phyloP scores from a whole-genome alignment of 2,797 vertebrate genomes.

The Catharus ustulatus region DNA sequence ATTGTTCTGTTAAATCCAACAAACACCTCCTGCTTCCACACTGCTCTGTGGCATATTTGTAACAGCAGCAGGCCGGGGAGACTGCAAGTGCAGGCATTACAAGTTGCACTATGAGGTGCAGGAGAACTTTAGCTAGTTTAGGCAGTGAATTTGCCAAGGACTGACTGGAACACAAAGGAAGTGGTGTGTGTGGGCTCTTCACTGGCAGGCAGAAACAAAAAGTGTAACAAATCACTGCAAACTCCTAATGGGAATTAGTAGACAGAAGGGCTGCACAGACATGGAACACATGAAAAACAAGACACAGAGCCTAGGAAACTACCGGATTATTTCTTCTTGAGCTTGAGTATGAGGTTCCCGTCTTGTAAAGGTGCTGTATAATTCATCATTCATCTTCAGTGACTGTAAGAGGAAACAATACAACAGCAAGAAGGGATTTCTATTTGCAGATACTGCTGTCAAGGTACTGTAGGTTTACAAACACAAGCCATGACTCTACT shows the following conservation, averaged over 20 bases:
- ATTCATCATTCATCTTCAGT: not conserved
- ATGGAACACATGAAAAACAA: not conserved
- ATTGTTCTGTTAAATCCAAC: not conserved
- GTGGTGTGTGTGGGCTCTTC: not conserved
- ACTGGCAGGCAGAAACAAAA: slow-evolving; percentile 1
- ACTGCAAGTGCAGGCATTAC: not conserved
- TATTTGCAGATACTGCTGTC: not conserved
- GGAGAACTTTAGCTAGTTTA: not conserved
- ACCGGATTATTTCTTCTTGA: not conserved
- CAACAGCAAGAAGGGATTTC: not conserved
- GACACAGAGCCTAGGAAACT: not conserved
- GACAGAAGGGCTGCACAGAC: not conserved
- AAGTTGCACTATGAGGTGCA: not conserved
- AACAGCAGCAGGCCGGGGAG: not conserved
- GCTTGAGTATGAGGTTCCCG: not conserved
- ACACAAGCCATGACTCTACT: not conserved
- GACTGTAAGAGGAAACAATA: not conserved
- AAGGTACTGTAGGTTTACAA: not conserved
- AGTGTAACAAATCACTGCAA: not conserved
- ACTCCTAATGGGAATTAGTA: not conserved
- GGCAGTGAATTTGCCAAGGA: not conserved
- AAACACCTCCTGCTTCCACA: slow-evolving; percentile 1
- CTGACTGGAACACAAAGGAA: slow-evolving; percentile 14
- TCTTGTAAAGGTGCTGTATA: not conserved
- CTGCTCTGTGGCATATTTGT: not conserved